These are phyloP conservation scores for Okapia johnstoni DNA, from an alignment of 2,113 vertebrate genomes.

Conservation along the genomic window DNA sequence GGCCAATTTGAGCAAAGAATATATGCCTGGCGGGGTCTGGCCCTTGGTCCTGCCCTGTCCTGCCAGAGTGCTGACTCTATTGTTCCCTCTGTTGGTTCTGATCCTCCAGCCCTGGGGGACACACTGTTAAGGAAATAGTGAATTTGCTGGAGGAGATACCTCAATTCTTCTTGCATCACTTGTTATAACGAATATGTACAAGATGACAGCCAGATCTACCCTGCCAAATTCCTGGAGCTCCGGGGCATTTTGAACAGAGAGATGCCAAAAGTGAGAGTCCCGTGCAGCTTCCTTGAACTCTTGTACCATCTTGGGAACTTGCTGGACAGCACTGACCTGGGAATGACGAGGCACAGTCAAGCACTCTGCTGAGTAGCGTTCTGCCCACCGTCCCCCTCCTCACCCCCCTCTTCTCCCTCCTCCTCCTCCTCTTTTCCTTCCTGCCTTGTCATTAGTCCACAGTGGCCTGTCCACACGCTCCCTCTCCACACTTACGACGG, in stretches of 20 bases:
- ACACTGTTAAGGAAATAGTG: background rate
- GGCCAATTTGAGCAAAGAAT: background rate
- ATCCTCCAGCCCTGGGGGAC: background rate
- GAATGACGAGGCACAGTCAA: background rate
- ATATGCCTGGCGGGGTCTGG: background rate
- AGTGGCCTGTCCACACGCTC: background rate
- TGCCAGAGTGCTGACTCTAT: no score
- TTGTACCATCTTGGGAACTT: background rate
- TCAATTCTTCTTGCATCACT: constrained; percentile 46
- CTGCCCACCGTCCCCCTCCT: background rate
- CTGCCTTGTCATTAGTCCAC: background rate
- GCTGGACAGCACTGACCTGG: background rate
- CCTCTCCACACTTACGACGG: background rate
- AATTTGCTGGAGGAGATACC: constrained; percentile 8
- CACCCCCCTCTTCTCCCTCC: no score
- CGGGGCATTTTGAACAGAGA: background rate
- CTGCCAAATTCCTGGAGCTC: constrained; percentile 36
- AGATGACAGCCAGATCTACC: background rate
- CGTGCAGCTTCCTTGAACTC: background rate
- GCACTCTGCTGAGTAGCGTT: background rate
- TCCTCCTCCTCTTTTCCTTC: background rate
- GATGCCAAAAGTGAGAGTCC: background rate
- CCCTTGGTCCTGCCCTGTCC: background rate
- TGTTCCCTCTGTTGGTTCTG: background rate
- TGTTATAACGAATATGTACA: constrained; percentile 16